Base-by-base conservation (phyloP, 2,113 vertebrate genomes). In the Todiramphus chloris region DNA sequence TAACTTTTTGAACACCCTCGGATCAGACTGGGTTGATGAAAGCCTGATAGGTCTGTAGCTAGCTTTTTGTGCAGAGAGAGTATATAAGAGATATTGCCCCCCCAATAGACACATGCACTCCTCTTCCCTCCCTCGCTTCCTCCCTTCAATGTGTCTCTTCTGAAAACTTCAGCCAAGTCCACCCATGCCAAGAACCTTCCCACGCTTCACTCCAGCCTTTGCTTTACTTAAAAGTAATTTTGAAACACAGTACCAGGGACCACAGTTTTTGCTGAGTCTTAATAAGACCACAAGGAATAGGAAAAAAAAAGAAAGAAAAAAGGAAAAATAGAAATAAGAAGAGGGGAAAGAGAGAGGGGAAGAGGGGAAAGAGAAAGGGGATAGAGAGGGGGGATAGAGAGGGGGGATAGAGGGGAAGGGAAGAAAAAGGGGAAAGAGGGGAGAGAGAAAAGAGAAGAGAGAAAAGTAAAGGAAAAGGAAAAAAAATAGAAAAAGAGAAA, bases 1-100 rank as follows among this genome's bases (percentile, higher is more conserved):
- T 93, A 70, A 53, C 90, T 85, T 96, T 92, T 84, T 62, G 87
- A 97, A 96, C 95, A 91, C 92, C 90, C 95, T 92, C 72, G 94
- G 96, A 97, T 95, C 48, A 67, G 81, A 64, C 58, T 17, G 58
- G 96, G 96, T 95, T 72, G 97, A 93, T 90, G 96, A 96, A 96
- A 97, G 95, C 94, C 95, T 10, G 73, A 96, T 88, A 88, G 94
- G 87, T 95, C 84, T 90, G 84, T 43, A 93, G 97, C 96, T 76
- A 85, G 84, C 60, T 82, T 76, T 85, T 46, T 94, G 87, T 75
- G 62, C 6, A 7, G 56, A 80, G 64, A 53, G 89, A 95, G 64
- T 28, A 30, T 17, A 33, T 51, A 84, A 60, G 79, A 83, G 87
- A 68, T 51, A 66, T 10, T 20, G 73, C 33, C 41, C 46, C 15